These are phyloP conservation scores for Parambassis ranga DNA, from an alignment of 2,797 vertebrate species.

Conservation along the genomic window DNA sequence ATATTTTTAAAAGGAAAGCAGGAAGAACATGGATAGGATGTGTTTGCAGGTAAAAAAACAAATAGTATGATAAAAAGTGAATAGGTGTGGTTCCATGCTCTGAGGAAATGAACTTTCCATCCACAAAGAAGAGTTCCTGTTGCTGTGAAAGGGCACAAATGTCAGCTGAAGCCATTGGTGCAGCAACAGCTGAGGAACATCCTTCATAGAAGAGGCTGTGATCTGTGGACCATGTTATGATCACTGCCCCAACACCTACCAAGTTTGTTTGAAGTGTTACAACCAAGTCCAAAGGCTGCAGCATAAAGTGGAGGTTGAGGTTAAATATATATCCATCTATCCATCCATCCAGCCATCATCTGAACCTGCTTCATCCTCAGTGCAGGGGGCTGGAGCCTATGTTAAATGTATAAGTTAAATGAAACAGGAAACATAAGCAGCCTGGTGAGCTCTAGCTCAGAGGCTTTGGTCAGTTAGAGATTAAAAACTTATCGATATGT, in stretches of 20 bases:
- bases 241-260: conserved; percentile 19
- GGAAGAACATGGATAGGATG: not conserved
- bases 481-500: no score
- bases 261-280: no score
- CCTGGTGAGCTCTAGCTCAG: no score
- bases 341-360: no score
- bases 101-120: conserved; percentile 58
- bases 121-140: conserved; percentile 46
- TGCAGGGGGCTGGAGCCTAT: no score
- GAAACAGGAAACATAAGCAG: no score
- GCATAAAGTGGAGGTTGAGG: no score
- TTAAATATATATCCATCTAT: no score
- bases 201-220: conserved; percentile 24
- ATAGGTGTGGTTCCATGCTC: conserved; percentile 54
- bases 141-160: conserved; percentile 39
- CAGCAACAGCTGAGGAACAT: conserved; percentile 48
- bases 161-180: conserved; percentile 48
- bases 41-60: not conserved
- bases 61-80: not conserved
- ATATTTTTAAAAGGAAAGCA: not conserved
- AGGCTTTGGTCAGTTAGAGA: no score
- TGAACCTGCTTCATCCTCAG: no score
- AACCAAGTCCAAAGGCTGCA: no score
- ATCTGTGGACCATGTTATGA: conserved; percentile 13
- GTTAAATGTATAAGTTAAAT: no score